Evolutionary conservation across 2,888 invertebrate genomes (phyloP), one percentile per base, ranked within the genome.

Genomic region (Papilio demoleus): DNA sequence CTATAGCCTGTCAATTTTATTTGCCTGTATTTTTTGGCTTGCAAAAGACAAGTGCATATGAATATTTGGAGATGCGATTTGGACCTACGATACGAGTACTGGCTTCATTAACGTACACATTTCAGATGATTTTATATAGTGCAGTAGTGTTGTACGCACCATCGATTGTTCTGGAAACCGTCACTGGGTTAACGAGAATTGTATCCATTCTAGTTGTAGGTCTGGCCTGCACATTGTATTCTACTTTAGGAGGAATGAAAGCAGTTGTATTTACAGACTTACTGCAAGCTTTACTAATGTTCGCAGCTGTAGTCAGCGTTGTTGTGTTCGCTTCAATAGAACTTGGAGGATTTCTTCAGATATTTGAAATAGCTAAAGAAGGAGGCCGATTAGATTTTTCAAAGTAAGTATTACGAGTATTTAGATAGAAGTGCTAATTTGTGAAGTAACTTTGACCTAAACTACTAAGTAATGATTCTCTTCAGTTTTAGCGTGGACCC

Each of bases 71-170:
- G 84, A 92, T 94, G 77, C 93, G 99, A 72, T 99, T 99, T 83
- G 97, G 97, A 3, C 93, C 94, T 72, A 89, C 90, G 5, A 94
- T 97, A 24, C 93, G 98, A 76, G 86, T 96, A 72, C 87, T 95
- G 19, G 98, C 97, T 0, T 97, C 98, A 3, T 79, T 97, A 64
- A 95, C 96, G 0, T 99, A 98, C 81, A 96, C 97, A 65, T 78
- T 97, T 47, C 99, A 99, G 92, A 97, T 98, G 96, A 94, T 98
- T 75, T 90, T 97, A 17, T 97, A 97, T 77, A 97, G 97, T 93
- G 97, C 98, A 0, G 96, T 99, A 76, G 99, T 98, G 22, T 88
- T 99, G 12, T 99, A 97, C 85, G 98, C 98, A 0, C 99, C 99
- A 2, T 96, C 99, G 0, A 93, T 99, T 73, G 98, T 98, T 0